Evolutionary conservation across 2,888 invertebrate genomes (phyloP).

Genomic region (Sthenelais limicola): DNA sequence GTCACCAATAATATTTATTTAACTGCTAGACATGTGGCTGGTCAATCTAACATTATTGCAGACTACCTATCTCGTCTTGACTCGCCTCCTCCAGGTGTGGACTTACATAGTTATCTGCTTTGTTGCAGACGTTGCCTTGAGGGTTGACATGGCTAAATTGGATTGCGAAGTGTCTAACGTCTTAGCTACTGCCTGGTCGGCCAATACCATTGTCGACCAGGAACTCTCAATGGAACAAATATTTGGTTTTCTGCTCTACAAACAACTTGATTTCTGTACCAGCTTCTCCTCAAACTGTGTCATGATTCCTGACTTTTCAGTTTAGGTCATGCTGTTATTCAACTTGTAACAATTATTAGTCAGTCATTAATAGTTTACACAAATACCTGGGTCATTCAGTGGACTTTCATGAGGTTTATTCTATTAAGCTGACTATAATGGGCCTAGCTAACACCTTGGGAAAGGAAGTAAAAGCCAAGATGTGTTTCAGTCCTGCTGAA

Average conservation of each 20-base stretch:
- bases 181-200: background rate
- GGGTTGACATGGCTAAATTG: background rate
- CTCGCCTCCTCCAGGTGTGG: background rate
- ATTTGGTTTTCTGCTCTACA: background rate
- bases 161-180: background rate
- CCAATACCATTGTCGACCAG: background rate
- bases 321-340: background rate
- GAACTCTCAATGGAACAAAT: background rate
- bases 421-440: background rate
- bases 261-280: background rate
- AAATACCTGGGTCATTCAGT: background rate
- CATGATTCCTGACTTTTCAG: background rate
- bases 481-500: background rate
- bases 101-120: background rate
- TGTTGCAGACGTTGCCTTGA: no score
- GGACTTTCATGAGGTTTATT: background rate
- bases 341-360: background rate
- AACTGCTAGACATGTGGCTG: background rate
- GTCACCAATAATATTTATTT: background rate
- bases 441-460: background rate
- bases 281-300: background rate
- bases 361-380: background rate
- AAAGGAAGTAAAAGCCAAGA: background rate
- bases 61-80: background rate
- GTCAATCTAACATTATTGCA: background rate